Evolutionary conservation across 2,113 vertebrate genomes (phyloP), one percentile per base, ranked within the genome.

Genomic region (Atrichornis clamosus): DNA sequence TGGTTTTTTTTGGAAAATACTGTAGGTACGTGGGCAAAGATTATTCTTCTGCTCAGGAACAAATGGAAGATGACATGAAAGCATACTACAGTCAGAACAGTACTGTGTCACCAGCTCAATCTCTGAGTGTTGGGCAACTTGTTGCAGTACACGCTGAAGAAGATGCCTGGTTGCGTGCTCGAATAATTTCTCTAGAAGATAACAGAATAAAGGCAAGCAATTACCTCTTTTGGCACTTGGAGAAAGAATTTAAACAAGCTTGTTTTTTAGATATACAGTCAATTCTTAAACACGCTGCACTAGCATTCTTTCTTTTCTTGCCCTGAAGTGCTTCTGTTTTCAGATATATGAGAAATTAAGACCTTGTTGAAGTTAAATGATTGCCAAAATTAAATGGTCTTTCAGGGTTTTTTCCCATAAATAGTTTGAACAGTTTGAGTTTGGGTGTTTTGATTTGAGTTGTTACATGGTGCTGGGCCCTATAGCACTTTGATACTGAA

Each of bases 41-140:
- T 77, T 99, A 99, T 96, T 99, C 99, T 42, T 96, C 96, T 9
- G 98, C 99, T 44, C 99, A 98, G 93, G 99, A 99, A 35, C 94
- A 97, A 87, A 98, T 99, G 98, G 99, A 99, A 93, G 98, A 99
- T 50, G 96, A 97, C 52, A 99, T 99, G 99, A 97, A 97, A n/a
- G 96, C 96, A 3, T 98, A 98, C 94, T 99, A 99, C 78, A 97
- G 70, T 87, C 97, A 97, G 78, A 94, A 95, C 26, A 52, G 96
- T 5, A 75, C 84, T 8, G 62, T 47, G 39, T 82, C 92, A 18
- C 73, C 89, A 27, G 44, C 98, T 49, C 89, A 95, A 26, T 88
- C 96, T 11, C 95, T 98, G 72, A 93, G 64, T 0, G 49, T 98
- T 39, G 99, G 99, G 52, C 98, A 99, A 21, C 93, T 99, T 87